Base-by-base conservation (phyloP, 2,888 invertebrate species). In the Cerastis rubricosa region DNA sequence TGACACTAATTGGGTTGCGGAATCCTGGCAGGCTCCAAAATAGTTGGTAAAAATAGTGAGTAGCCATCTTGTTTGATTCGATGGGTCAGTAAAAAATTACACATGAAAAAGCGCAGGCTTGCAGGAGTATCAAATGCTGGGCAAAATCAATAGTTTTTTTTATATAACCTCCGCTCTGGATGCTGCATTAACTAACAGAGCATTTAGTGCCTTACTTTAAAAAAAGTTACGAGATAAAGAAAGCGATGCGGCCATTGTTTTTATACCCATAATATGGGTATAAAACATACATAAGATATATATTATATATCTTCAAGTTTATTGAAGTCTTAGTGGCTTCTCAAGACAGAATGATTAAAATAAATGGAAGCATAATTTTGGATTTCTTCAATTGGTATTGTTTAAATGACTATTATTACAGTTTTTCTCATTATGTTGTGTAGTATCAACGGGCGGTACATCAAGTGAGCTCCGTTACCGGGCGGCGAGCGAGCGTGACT, bases 401-500 rank as follows among this genome's bases (percentile, higher is more conserved):
- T 40, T 25, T 25, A 9, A 11, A 19, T 19, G 17, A 7, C 9
- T 19, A 12, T 54, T 1, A 40, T 40, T 45, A 29, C 11, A 25
- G 14, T 35, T 47, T 5, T 14, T 40, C 19, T 29, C 0, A 17
- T 35, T 71, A 6, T 69, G 4, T 49, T 54, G 54, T 61, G 0
- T 79, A 96, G 96, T 96, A 35, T 94, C 96, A 8, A 92, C 94
- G 0, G 96, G 96, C 0, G 95, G 96, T 1, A 96, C 96, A 0
- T 98, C 98, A 64, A 98, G 98, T 91, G 98, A 98, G 93, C 97
- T 99, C 63, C 97, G 98, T 80, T 99, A 99, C 93, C 98, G 98
- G 5, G 98, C 98, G 0, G 98, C 98, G 63, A 98, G 98, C 75
- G 98, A 98, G 90, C 97, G 98, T 59, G 99, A 99, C 95, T 99